A percentile compares a stretch with the other conserved stretches of the same genome.
Conservation (phyloP, 2,113 vertebrate genomes). For the Nesoenas mayeri region DNA sequence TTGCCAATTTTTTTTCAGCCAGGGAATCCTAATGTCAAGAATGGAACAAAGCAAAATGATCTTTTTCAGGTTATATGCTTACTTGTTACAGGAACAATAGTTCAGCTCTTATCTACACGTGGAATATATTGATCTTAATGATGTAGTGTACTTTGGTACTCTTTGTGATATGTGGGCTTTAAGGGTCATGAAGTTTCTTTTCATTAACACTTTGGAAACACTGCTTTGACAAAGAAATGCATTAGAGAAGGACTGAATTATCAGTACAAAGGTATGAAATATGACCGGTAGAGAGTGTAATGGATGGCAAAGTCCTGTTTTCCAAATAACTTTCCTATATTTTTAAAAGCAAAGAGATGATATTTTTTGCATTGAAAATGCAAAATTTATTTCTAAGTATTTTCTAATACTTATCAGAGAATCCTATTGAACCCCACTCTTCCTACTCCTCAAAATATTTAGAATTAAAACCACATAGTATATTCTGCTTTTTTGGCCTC, state of each 20-base stretch:
- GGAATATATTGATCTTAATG: conserved; percentile 38
- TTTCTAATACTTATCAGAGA: neutral
- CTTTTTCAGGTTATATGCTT: neutral
- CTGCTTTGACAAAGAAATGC: neutral
- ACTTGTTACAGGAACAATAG: neutral
- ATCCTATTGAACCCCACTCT: fast-evolving
- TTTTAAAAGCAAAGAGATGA: neutral
- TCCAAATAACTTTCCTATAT: neutral
- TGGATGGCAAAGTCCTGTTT: neutral
- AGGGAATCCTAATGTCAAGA: neutral
- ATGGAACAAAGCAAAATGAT: neutral
- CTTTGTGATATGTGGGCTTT: neutral
- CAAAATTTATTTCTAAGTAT: neutral
- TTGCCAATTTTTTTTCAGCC: neutral
- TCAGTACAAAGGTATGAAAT: conserved; percentile 9
- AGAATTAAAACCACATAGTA: neutral
- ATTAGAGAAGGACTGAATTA: neutral
- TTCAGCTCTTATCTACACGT: conserved; percentile 65
- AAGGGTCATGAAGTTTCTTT: neutral
- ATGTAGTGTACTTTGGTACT: conserved; percentile 55
- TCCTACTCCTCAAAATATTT: neutral
- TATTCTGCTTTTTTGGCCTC: neutral
- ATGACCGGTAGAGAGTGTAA: neutral
- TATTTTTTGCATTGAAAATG: neutral
- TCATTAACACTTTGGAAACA: neutral